phyloP scores from a whole-genome alignment of 2,797 vertebrate genomes.

The Cichlasoma orientale region DNA sequence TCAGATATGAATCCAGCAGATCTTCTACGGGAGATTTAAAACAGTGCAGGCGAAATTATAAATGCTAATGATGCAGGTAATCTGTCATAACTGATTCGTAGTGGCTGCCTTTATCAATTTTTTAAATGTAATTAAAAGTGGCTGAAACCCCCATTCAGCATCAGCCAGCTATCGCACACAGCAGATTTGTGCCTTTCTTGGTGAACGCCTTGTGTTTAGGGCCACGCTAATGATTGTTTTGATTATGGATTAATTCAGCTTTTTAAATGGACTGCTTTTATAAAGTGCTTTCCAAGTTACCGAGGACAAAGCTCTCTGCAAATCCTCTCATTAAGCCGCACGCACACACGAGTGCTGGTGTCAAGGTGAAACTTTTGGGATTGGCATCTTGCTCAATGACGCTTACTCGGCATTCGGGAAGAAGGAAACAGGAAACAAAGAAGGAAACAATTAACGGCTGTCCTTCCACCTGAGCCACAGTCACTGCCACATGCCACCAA shows the following conservation, averaged over 20 bases:
- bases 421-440: background rate
- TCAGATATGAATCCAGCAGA: constrained; percentile 42
- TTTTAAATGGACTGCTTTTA: constrained; percentile 8
- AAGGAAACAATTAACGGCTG: background rate
- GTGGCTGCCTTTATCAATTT: constrained; percentile 37
- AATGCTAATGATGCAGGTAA: constrained; percentile 49
- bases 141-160: background rate
- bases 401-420: background rate
- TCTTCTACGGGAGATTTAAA: constrained; percentile 39
- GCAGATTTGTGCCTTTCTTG: constrained; percentile 5
- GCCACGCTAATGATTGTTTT: constrained; percentile 17
- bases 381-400: background rate
- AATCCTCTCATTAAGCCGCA: background rate
- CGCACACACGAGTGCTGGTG: background rate
- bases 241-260: constrained; percentile 7
- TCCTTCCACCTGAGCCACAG: background rate
- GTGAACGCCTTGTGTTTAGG: background rate
- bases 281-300: background rate
- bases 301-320: background rate
- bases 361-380: background rate
- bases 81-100: constrained; percentile 50
- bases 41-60: constrained; percentile 7
- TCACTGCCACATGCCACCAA: no score
- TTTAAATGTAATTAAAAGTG: constrained; percentile 29
- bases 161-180: background rate